Evolutionary conservation across 2,113 vertebrate species (phyloP).

Genomic region (Megalops atlanticus): DNA sequence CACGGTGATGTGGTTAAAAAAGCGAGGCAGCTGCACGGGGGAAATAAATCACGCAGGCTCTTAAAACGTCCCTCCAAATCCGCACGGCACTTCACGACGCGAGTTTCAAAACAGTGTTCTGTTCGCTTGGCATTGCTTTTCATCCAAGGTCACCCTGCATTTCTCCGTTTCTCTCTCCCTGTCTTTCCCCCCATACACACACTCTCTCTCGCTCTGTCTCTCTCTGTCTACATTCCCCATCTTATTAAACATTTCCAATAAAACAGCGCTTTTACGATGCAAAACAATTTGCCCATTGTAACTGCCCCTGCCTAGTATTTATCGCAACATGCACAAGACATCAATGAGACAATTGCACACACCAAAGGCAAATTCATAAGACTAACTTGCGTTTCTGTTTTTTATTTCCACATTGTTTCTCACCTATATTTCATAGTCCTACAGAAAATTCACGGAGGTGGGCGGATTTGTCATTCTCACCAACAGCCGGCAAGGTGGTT

Average conservation of each 20-base stretch:
- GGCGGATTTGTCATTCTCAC: neutral
- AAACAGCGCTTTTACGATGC: neutral
- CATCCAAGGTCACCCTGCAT: neutral
- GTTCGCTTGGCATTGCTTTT: neutral
- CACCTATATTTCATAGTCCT: neutral
- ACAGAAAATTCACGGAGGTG: neutral
- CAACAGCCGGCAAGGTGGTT: neutral
- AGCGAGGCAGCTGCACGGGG: constrained; percentile 23
- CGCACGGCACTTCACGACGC: neutral
- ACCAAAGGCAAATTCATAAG: neutral
- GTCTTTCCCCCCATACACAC: too few relatives aligned
- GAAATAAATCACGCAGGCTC: constrained; percentile 29
- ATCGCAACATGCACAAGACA: neutral
- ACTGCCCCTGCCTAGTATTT: neutral
- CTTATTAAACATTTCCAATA: neutral
- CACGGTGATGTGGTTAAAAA: constrained; percentile 30
- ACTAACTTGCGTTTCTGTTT: too few relatives aligned
- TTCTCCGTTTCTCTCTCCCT: neutral
- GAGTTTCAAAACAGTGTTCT: constrained; percentile 28
- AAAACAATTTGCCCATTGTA: neutral
- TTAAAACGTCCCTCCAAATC: constrained; percentile 28
- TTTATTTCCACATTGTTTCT: too few relatives aligned
- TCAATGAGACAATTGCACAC: neutral
- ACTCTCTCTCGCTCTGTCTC: too few relatives aligned
- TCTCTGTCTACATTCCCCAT: neutral